phyloP scores from a whole-genome alignment of 2,888 invertebrate species.

The Xestobium rufovillosum region DNA sequence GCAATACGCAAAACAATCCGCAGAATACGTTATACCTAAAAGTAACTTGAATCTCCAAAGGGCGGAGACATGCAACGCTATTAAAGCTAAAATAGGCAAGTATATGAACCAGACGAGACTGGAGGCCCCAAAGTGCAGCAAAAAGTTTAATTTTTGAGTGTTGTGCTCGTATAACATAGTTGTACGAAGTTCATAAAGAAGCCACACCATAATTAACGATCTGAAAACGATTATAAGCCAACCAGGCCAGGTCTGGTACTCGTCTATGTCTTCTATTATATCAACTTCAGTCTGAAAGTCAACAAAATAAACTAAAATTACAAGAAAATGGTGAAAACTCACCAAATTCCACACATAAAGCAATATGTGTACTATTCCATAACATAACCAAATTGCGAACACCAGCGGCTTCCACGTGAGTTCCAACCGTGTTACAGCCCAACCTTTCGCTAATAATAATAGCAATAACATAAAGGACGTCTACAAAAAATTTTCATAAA shows the following conservation, averaged over 20 bases:
- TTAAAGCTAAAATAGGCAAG: conserved; percentile 86
- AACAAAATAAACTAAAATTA: conserved; percentile 4
- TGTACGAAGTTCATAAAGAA: conserved; percentile 65
- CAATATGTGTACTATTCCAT: conserved; percentile 83
- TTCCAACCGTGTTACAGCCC: conserved; percentile 90
- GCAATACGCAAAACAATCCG: conserved; percentile 90
- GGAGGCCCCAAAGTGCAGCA: conserved; percentile 94
- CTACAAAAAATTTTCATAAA: conserved; percentile 41
- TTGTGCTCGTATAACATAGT: conserved; percentile 77
- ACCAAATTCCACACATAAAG: conserved; percentile 96
- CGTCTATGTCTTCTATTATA: conserved; percentile 91
- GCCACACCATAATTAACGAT: conserved; percentile 83
- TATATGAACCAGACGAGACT: conserved; percentile 98
- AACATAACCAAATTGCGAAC: conserved; percentile 84
- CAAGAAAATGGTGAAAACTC: conserved; percentile 38
- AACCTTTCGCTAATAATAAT: conserved; percentile 89
- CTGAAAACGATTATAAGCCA: conserved; percentile 86
- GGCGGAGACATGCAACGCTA: conserved; percentile 87
- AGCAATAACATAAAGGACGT: conserved; percentile 90
- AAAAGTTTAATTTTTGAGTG: conserved; percentile 80
- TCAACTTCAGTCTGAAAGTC: conserved; percentile 82
- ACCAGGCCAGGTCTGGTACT: conserved; percentile 97
- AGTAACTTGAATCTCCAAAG: conserved; percentile 94
- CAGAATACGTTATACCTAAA: conserved; percentile 91
- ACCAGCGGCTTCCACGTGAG: conserved; percentile 78